Base-by-base conservation (phyloP, 2,797 vertebrate species). In the Dromococcyx pavoninus region DNA sequence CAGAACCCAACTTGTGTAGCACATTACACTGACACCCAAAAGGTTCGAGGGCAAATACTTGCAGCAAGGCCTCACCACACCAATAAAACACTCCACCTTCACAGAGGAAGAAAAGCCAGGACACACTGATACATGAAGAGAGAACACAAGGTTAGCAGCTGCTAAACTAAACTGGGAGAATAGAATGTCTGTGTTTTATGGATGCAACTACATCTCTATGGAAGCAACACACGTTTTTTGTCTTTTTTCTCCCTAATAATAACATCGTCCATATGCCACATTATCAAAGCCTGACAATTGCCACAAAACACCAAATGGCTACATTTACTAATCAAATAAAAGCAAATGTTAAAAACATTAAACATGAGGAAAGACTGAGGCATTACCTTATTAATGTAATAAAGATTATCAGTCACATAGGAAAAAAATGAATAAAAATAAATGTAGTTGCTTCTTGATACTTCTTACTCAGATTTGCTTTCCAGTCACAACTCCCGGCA, bases 241-340 rank as follows among this genome's bases (percentile, higher is more conserved):
- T 53, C 18, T 25, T 22, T n/a, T 39, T 24, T 17, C 2, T 3
- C 5, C 5, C 11, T 6, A 1, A 16, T 39, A 48, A 6, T 19
- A 53, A 11, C 5, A 39, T 30, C 21, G 76, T 72, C 53, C 35
- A 23, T 17, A 50, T 28, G 27, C 30, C 37, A 30, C 46, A 58
- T n/a, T 73, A 61, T 27, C 67, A 58, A 88, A 66, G 76, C 54
- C 32, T 80, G 69, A 82, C 23, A 81, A 32, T 19, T 53, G 24
- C 22, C 41, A 77, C 35, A 64, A 71, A 86, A 77, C 13, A 46
- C 30, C 56, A 74, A 54, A 64, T 35, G 32, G 50, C n/a, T 92
- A 76, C 73, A 83, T 22, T n/a, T 30, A 70, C 35, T 67, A 46
- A 86, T 44, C 35, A 76, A 80, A 79, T 43, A 54, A 77, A 93